Evolutionary conservation across 2,888 invertebrate species (phyloP), one percentile per base, ranked within the genome.

Genomic region (Drosophila macrospina): DNA sequence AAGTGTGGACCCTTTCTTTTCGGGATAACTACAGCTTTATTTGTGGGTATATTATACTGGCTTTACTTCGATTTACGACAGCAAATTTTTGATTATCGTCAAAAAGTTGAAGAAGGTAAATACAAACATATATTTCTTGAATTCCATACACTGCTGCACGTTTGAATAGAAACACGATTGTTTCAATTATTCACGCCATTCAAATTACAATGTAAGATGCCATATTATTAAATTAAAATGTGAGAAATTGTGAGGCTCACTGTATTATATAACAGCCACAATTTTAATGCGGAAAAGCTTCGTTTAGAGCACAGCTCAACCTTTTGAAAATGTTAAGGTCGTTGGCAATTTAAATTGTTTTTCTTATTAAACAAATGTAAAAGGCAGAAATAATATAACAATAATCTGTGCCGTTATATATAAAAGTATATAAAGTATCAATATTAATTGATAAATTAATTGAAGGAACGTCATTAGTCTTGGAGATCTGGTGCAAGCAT

Each of bases 101-200:
- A 89, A 69, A 91, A 91, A 78, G 90, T 92, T 75, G 92, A 92
- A 82, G 91, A 92, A 89, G 92, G 92, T 92, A 73, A 52, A 61
- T 65, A 30, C n/a, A 37, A 30, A 8, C 44, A 4, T 1, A 7
- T 16, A 28, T 8, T n/a, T 36, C 5, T 28, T 11, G 10, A 8
- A 30, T 28, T 2, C 28, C 4, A 45, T 28, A 48, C 15, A 13
- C 2, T 45, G 10, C 45, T 36, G 48, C 20, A 5, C 24, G 13
- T n/a, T 13, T 36, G n/a, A 36, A n/a, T 50, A 36, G 7, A n/a
- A 15, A 5, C 48, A 16, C 5, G 3, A 30, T 24, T 11, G 10
- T 16, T 47, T 16, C 10, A 47, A 11, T 30, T 47, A 11, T 10
- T 34, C 5, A 8, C 7, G 7, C 11, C 2, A 44, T 13, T n/a